Evolutionary conservation across 2,888 invertebrate species (phyloP).

Genomic region (Eupeodes luniger): DNA sequence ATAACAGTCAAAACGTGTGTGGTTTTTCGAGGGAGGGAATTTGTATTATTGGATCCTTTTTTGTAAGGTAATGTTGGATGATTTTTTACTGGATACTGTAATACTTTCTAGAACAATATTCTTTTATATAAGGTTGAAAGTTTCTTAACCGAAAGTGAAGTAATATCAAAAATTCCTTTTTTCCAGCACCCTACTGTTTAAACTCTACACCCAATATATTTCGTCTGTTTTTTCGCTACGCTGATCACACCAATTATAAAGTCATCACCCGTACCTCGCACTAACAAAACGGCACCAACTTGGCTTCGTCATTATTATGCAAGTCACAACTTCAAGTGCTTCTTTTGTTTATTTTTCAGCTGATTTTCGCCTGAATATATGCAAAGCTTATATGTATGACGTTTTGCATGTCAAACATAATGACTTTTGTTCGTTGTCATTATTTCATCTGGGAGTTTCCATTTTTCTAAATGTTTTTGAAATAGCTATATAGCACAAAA

Average conservation of each 20-base stretch:
- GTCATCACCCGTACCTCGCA: conserved; percentile 60
- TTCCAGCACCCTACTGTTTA: background rate
- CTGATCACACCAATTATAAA: conserved; percentile 68
- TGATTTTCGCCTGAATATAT: conserved; percentile 66
- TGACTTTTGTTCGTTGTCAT: conserved; percentile 63
- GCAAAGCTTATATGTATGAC: conserved; percentile 61
- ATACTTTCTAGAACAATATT: too few species aligned
- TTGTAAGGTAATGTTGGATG: too few species aligned
- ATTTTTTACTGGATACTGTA: too few species aligned
- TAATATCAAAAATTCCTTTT: too few species aligned
- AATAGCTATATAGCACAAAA: background rate
- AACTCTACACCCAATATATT: conserved; percentile 41
- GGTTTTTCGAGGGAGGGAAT: too few species aligned
- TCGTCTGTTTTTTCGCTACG: conserved; percentile 40
- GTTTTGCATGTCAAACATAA: conserved; percentile 70
- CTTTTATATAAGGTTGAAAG: too few species aligned
- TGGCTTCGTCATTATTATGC: conserved; percentile 61
- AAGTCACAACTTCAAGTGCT: conserved; percentile 58
- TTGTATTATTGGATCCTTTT: too few species aligned
- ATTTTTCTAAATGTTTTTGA: background rate
- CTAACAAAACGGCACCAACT: conserved; percentile 39
- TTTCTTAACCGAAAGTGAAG: too few species aligned
- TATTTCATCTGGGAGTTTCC: conserved; percentile 21
- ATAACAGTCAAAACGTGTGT: too few species aligned
- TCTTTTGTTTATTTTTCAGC: conserved; percentile 23